Conservation (phyloP, 2,797 vertebrate genomes). For the Chlorospingus semifuscus region DNA sequence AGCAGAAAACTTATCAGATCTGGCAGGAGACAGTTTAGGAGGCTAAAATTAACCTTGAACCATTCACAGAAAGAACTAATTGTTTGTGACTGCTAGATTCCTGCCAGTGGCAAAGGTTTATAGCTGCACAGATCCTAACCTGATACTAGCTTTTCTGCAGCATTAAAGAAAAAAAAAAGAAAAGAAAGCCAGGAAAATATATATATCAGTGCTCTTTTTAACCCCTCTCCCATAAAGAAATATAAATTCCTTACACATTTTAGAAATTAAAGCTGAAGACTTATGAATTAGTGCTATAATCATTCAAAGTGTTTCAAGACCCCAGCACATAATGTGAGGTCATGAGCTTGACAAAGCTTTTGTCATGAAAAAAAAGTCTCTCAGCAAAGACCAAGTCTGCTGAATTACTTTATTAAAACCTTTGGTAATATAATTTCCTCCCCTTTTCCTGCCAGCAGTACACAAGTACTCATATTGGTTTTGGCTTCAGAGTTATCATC, state of each 20-base stretch:
- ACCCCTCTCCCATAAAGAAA: neutral
- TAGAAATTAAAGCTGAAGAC: neutral
- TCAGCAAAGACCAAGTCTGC: neutral
- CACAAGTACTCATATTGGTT: neutral
- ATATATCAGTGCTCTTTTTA: neutral
- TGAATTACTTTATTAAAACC: neutral
- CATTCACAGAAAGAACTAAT: constrained; percentile 64
- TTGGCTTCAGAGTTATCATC: neutral
- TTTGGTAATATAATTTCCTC: neutral
- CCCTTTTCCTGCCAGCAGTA: neutral
- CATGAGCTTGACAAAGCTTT: neutral
- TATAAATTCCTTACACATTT: neutral
- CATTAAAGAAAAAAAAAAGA: neutral
- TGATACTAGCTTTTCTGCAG: neutral
- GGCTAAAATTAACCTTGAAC: constrained; percentile 73
- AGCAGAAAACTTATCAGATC: constrained; percentile 61
- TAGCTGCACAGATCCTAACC: constrained; percentile 19
- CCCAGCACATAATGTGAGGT: neutral
- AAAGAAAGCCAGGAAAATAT: fast-evolving
- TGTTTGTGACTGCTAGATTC: constrained; percentile 69
- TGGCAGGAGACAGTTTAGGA: constrained; percentile 66
- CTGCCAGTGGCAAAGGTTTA: constrained; percentile 60
- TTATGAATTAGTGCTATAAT: neutral
- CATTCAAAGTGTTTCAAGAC: neutral
- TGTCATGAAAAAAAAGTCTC: neutral